These are phyloP conservation scores for Drosophila pseudoananassae DNA, from an alignment of 1,140 invertebrate species.

Conservation along the genomic window DNA sequence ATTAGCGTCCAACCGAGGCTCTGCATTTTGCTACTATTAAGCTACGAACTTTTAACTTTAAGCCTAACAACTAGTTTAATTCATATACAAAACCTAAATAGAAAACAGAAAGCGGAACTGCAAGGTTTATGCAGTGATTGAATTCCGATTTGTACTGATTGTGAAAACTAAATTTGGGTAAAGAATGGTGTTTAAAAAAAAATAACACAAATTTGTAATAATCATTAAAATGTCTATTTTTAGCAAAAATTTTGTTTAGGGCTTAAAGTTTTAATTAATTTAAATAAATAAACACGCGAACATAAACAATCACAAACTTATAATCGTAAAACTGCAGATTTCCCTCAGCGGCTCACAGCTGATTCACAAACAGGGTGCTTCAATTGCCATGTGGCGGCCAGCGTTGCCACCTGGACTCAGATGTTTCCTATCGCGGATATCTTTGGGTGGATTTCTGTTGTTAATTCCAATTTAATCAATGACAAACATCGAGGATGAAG, in stretches of 20 bases:
- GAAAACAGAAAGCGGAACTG: conserved; percentile 27
- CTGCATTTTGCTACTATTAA: conserved; percentile 86
- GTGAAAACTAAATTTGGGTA: no score
- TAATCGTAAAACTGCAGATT: conserved; percentile 5
- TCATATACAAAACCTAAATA: conserved; percentile 65
- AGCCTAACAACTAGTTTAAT: conserved; percentile 69
- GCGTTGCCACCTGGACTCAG: conserved; percentile 48
- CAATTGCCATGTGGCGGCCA: conserved; percentile 23
- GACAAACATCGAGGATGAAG: conserved; percentile 53
- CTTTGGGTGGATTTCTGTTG: conserved; percentile 11
- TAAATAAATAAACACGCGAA: background rate
- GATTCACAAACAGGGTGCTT: conserved; percentile 42
- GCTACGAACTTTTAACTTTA: conserved; percentile 54
- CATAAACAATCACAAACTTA: background rate
- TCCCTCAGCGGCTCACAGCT: conserved; percentile 44
- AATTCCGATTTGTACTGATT: no score
- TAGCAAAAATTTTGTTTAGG: no score
- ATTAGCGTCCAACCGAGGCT: conserved; percentile 89
- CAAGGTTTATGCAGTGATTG: conserved; percentile 21
- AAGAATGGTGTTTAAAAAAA: background rate
- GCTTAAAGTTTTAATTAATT: no score
- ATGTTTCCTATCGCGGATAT: conserved; percentile 1
- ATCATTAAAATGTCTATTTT: background rate
- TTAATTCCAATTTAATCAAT: conserved; percentile 52
- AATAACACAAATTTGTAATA: background rate